Evolutionary conservation across 2,113 vertebrate species (phyloP), one percentile per base, ranked within the genome.

Genomic region (Emydocephalus ijimae): DNA sequence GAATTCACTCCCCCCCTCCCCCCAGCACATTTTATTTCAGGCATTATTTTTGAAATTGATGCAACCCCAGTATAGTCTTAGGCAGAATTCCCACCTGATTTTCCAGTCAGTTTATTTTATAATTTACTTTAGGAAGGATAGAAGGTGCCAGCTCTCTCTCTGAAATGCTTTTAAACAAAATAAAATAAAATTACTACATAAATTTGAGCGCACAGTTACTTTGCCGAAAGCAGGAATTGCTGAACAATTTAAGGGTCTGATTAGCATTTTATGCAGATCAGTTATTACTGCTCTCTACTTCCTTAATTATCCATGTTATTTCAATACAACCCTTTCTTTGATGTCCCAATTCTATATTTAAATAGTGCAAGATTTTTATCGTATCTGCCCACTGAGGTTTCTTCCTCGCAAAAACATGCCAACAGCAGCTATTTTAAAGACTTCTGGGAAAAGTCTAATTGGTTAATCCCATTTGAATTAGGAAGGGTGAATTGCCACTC

Each of bases 291-390:
- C 98, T 99, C 98, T 98, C 98, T 98, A 98, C 98, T 98, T 98
- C 98, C 98, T 99, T 99, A 99, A 99, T 99, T 99, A 99, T 99
- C 99, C 98, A 98, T 99, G 98, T 99, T 99, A 99, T 99, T 99
- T 98, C 98, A 98, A 99, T 98, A 98, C 98, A 98, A 98, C 98
- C 97, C 98, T 97, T 98, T 98, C 98, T 99, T 99, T 99, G 98
- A 99, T 98, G 98, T 99, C 98, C 98, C 98, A 98, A 98, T 99
- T 98, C 98, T 98, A 98, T 99, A 99, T 99, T 99, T 99, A 99
- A 99, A 99, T 98, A 98, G 98, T 98, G 97, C 98, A 98, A 98
- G 98, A 99, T 98, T 98, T 98, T 98, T 98, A 98, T 98, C 98
- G 97, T 98, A 97, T 98, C 97, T 98, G 98, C 98, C 98, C 98